Conservation (phyloP, 2,888 invertebrate genomes). For the Tryphoninae sp. region DNA sequence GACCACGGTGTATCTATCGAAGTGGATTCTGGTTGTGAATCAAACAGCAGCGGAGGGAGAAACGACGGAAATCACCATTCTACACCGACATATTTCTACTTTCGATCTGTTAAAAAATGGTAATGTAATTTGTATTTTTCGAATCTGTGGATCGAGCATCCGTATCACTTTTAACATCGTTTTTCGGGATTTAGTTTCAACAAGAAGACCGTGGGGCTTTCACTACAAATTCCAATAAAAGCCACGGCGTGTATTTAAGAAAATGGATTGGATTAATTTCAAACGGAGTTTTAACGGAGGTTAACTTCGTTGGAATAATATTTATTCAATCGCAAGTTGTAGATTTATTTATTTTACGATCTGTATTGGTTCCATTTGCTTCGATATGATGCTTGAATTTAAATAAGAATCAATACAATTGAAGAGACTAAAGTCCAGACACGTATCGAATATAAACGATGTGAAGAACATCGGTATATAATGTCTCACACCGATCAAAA, state of each 20-base stretch:
- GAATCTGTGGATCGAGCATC: not conserved
- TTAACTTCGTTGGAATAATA: no score
- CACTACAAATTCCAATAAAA: not conserved
- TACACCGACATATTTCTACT: constrained; percentile 7
- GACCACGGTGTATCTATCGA: not conserved
- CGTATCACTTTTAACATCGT: not conserved
- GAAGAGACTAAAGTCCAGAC: not conserved
- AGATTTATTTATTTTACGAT: no score
- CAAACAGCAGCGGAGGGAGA: not conserved
- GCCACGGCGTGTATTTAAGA: not conserved
- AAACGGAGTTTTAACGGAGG: not conserved
- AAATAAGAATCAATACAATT: not conserved
- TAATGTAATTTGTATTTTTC: constrained; percentile 23
- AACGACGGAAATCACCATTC: constrained; percentile 25
- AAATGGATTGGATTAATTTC: not conserved
- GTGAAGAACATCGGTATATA: not conserved
- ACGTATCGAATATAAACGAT: not conserved
- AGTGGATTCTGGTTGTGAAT: constrained; percentile 9
- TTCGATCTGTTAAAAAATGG: constrained; percentile 22
- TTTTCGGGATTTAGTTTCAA: not conserved
- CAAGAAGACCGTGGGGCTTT: not conserved
- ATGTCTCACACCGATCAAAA: constrained; percentile 1
- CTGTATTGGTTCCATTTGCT: no score
- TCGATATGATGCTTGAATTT: not conserved
- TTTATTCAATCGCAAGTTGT: no score